Percentiles rank a stretch among this genome's conserved stretches.
Conservation (phyloP, 1,140 invertebrate species). For the Temnothorax longispinosus region DNA sequence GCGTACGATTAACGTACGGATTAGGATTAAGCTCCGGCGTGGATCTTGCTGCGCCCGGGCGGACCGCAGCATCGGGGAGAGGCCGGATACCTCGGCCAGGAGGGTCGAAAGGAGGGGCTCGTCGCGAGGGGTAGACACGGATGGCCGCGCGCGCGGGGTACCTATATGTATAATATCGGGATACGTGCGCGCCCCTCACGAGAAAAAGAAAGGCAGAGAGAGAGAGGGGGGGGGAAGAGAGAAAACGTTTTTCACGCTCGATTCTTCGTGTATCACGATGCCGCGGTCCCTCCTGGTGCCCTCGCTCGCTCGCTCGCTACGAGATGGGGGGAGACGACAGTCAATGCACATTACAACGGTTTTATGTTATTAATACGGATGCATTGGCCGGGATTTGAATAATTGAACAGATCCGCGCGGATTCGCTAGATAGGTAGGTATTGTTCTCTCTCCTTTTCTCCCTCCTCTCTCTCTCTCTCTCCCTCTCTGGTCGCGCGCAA, state of each 20-base stretch:
- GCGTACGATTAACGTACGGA: conserved; percentile 81
- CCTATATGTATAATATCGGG: conserved; percentile 46
- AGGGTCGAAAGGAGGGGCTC: conserved; percentile 25
- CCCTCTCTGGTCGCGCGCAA: conserved; percentile 24
- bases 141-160: not conserved
- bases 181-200: conserved; percentile 54
- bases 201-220: not conserved
- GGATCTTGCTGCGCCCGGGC: conserved; percentile 71
- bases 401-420: conserved; percentile 76
- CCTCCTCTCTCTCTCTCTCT: not conserved
- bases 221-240: not conserved
- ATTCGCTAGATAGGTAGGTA: conserved; percentile 49
- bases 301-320: not conserved
- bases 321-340: conserved; percentile 59
- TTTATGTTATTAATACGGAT: conserved; percentile 81
- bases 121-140: conserved; percentile 26
- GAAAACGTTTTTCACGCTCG: conserved; percentile 74
- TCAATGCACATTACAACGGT: conserved; percentile 83
- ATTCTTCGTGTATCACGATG: conserved; percentile 73
- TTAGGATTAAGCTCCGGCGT: conserved; percentile 80
- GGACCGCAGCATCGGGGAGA: conserved; percentile 50
- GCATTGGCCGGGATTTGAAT: conserved; percentile 79
- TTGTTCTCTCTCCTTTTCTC: not conserved
- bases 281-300: not conserved
- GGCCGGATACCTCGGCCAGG: conserved; percentile 9